Evolutionary conservation across 1,140 invertebrate genomes (phyloP).

Genomic region (Nephotettix cincticeps): DNA sequence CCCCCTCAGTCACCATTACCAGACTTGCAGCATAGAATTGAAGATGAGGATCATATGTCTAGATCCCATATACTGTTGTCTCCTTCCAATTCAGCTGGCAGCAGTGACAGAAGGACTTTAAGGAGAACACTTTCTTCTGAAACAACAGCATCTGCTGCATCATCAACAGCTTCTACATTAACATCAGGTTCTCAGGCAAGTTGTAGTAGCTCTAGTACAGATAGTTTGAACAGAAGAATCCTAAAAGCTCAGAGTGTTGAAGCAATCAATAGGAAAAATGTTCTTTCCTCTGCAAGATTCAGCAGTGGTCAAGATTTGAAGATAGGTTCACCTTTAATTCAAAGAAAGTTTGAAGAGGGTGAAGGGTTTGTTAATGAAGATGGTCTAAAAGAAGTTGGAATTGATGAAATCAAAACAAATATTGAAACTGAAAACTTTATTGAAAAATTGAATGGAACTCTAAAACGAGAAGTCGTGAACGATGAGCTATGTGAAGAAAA

Average conservation of each 20-base stretch:
- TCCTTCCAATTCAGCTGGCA: slow-evolving; percentile 33
- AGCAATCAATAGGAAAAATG: slow-evolving; percentile 82
- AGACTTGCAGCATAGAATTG: slow-evolving; percentile 43
- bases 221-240: slow-evolving; percentile 55
- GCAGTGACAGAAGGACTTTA: slow-evolving; percentile 41
- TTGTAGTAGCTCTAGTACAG: slow-evolving; percentile 58
- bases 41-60: neutral
- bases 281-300: slow-evolving; percentile 81
- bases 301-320: slow-evolving; percentile 70
- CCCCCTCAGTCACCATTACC: slow-evolving; percentile 57
- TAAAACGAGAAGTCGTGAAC: neutral
- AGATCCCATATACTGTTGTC: slow-evolving; percentile 15
- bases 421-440: slow-evolving; percentile 27
- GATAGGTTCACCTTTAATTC: slow-evolving; percentile 65
- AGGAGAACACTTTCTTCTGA: slow-evolving; percentile 60
- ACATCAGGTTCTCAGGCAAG: slow-evolving; percentile 63
- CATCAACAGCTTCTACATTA: slow-evolving; percentile 57
- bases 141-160: slow-evolving; percentile 59
- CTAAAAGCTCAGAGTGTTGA: slow-evolving; percentile 75
- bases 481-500: slow-evolving; percentile 2
- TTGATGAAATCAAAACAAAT: neutral
- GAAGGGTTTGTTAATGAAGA: slow-evolving; percentile 1
- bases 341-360: slow-evolving; percentile 55
- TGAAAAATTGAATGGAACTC: slow-evolving; percentile 28
- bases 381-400: slow-evolving; percentile 1